These are phyloP conservation scores for Akabosia matsudoensis DNA, from an alignment of 1,140 invertebrate genomes.

Conservation along the genomic window DNA sequence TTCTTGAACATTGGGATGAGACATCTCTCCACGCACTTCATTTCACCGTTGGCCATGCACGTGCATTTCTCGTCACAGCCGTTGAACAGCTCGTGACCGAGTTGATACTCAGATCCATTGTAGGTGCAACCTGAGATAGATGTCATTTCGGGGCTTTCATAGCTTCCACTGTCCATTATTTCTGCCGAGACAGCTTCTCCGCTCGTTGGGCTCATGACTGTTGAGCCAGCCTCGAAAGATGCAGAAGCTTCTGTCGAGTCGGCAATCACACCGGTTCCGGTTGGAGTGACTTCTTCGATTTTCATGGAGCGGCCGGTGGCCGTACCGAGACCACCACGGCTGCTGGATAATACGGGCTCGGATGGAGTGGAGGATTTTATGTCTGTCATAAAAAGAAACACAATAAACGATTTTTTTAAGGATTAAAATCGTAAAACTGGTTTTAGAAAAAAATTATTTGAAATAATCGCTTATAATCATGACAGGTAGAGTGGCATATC, in stretches of 20 bases:
- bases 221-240: background rate
- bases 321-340: background rate
- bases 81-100: conserved; percentile 48
- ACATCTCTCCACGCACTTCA: conserved; percentile 48
- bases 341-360: background rate
- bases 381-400: background rate
- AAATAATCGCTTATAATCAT: too few species aligned
- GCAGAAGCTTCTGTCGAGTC: background rate
- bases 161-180: background rate
- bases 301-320: conserved; percentile 9
- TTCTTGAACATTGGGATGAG: conserved; percentile 47
- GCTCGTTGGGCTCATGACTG: background rate
- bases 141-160: too few species aligned
- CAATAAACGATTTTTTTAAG: too few species aligned
- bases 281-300: conserved; percentile 2
- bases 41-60: conserved; percentile 47
- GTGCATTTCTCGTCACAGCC: conserved; percentile 51
- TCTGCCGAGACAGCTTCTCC: background rate
- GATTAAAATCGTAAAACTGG: too few species aligned
- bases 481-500: too few species aligned
- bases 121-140: conserved; percentile 49
- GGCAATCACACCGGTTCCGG: background rate
- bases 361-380: background rate
- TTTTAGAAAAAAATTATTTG: too few species aligned
- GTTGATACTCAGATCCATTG: conserved; percentile 47